These are phyloP conservation scores for Xanthorhoe spadicearia DNA, from an alignment of 2,888 invertebrate genomes.

Conservation along the genomic window DNA sequence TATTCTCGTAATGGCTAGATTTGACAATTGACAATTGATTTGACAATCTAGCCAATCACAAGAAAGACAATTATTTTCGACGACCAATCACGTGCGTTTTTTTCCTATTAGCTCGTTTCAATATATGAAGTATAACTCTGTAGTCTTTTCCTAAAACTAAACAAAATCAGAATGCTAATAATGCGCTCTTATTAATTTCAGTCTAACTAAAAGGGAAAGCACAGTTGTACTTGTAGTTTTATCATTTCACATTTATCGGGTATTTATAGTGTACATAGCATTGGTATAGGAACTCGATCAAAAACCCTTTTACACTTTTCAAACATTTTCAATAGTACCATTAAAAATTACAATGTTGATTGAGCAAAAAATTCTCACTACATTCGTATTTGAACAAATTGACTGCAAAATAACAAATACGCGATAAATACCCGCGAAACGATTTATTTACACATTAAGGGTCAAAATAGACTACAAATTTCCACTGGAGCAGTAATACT, in stretches of 20 bases:
- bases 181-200: not conserved
- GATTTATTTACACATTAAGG: not conserved
- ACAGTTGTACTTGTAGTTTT: not conserved
- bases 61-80: too few species aligned
- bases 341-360: not conserved
- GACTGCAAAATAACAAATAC: not conserved
- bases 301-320: not conserved
- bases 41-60: too few species aligned
- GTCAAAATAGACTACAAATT: not conserved
- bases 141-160: not conserved
- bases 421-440: not conserved
- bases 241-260: not conserved
- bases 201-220: not conserved
- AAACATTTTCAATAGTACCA: not conserved
- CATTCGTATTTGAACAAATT: not conserved
- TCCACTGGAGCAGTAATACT: slow-evolving; percentile 28
- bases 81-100: too few species aligned
- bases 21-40: too few species aligned
- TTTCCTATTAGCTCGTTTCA: too few species aligned
- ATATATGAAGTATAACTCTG: too few species aligned
- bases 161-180: not conserved
- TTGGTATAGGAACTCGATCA: not conserved
- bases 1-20: too few species aligned
- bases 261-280: not conserved
- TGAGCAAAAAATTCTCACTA: not conserved